Evolutionary conservation across 2,797 vertebrate genomes (phyloP).

Genomic region (Lepidocolaptes lacrymiger): DNA sequence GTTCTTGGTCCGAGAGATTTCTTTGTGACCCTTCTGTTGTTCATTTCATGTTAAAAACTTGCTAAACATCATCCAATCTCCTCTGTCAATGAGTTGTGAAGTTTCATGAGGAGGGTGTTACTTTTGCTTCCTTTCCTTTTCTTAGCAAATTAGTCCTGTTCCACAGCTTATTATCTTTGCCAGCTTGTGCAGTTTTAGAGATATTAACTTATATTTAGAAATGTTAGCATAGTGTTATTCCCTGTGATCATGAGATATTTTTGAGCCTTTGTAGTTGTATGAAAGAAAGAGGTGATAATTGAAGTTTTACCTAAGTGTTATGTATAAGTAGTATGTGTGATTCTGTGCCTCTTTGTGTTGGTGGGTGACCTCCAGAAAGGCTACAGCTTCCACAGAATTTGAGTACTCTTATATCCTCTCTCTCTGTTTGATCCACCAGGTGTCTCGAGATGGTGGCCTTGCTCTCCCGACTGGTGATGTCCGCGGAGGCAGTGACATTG

Average conservation of each 20-base stretch:
- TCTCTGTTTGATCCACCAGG: slow-evolving; percentile 69
- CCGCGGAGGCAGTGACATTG: slow-evolving; percentile 84
- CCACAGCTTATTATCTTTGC: not conserved
- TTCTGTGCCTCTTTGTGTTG: not conserved
- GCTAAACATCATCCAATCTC: not conserved
- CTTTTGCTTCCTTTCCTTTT: not conserved
- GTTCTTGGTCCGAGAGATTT: not conserved
- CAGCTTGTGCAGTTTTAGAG: not conserved
- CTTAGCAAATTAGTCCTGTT: not conserved
- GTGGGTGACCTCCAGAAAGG: not conserved
- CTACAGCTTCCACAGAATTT: not conserved
- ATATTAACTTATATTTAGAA: not conserved
- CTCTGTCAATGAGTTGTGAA: not conserved
- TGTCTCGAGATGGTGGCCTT: slow-evolving; percentile 86
- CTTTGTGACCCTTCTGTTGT: not conserved
- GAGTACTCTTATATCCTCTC: not conserved
- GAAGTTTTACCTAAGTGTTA: not conserved
- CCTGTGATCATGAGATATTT: not conserved
- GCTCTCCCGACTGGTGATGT: slow-evolving; percentile 85
- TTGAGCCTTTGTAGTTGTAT: not conserved
- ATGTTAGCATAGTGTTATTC: not conserved
- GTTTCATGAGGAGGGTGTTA: not conserved
- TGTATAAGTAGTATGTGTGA: fast-evolving
- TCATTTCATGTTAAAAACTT: not conserved
- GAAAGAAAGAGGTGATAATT: not conserved